These are phyloP conservation scores for Tauraco erythrolophus DNA, from an alignment of 2,113 vertebrate genomes.

Conservation along the genomic window DNA sequence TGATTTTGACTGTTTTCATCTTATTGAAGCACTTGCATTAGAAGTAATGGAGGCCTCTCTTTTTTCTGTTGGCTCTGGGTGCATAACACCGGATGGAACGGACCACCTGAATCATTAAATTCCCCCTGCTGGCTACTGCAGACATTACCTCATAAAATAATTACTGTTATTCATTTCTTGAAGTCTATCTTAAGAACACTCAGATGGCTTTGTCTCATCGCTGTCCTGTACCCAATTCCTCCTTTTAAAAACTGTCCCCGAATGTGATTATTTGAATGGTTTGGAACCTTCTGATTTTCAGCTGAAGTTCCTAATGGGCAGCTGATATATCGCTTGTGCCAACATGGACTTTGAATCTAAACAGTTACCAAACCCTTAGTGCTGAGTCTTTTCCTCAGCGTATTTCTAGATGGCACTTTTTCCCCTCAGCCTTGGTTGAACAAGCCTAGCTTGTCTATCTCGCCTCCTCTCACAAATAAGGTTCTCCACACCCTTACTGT, in stretches of 20 bases:
- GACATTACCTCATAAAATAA: neutral
- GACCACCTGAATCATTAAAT: neutral
- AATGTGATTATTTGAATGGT: neutral
- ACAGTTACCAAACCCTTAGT: neutral
- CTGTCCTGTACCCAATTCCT: neutral
- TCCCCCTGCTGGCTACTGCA: neutral
- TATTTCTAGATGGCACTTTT: neutral
- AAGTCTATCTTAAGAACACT: neutral
- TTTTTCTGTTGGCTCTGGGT: neutral
- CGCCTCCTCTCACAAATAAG: neutral
- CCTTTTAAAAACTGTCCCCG: neutral
- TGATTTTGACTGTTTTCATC: fast-evolving
- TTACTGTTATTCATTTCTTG: neutral
- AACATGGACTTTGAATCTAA: neutral
- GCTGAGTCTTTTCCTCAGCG: neutral
- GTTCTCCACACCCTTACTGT: neutral
- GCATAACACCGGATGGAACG: neutral
- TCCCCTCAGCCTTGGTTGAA: neutral
- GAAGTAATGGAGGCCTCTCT: neutral
- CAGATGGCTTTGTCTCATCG: neutral
- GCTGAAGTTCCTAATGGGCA: neutral
- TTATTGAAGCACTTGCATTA: neutral
- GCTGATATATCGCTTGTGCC: neutral
- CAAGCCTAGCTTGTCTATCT: neutral
- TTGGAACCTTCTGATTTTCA: neutral